phyloP scores from a whole-genome alignment of 92 coral and sea anemone genomes.

The Palythoa caribaeorum region DNA sequence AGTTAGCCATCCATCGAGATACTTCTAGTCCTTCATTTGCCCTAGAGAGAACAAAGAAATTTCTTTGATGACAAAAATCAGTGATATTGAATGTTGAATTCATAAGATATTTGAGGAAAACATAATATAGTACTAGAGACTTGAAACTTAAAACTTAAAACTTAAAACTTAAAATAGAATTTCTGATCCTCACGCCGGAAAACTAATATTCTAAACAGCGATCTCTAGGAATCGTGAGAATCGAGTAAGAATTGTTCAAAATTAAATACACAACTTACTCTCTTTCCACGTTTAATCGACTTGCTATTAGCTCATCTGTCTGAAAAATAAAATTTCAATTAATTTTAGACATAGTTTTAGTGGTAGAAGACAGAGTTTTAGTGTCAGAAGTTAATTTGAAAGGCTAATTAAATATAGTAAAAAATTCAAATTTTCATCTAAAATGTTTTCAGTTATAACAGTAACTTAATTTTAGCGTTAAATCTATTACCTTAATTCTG shows the following conservation, averaged over 20 bases:
- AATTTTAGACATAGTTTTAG: not conserved
- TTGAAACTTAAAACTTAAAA: no score
- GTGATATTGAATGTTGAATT: not conserved
- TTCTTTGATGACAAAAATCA: not conserved
- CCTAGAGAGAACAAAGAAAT: not conserved
- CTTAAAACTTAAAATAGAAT: no score
- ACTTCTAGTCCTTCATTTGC: constrained; percentile 23
- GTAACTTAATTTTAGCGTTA: not conserved
- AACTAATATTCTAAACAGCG: not conserved
- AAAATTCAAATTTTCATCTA: not conserved
- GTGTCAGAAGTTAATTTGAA: not conserved
- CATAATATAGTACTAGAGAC: not conserved
- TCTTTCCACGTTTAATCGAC: constrained; percentile 31
- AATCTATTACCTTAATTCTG: constrained; percentile 74
- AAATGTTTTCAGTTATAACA: not conserved
- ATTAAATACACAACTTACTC: not conserved
- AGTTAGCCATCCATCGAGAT: constrained; percentile 42
- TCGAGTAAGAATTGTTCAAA: not conserved
- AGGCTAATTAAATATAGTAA: no score
- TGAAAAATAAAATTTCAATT: not conserved
- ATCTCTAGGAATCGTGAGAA: not conserved
- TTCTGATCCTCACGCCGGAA: no score
- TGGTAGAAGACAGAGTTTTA: not conserved
- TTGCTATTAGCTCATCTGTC: constrained; percentile 42
- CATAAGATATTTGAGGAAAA: not conserved